Evolutionary conservation across 2,113 vertebrate species (phyloP).

Genomic region (Pituophis catenifer): DNA sequence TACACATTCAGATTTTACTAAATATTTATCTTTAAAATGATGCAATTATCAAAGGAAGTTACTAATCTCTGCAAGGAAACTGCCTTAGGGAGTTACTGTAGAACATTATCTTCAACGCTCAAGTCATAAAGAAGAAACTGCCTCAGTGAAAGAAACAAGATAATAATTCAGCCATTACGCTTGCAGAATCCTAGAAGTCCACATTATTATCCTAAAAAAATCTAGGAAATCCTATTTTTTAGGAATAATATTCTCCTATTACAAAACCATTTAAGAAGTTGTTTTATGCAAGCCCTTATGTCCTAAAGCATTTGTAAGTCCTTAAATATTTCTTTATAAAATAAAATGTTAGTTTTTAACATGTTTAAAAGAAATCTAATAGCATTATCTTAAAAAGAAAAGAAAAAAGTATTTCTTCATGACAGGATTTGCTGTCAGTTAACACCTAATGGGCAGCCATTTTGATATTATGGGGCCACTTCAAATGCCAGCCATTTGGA

Average conservation of each 20-base stretch:
- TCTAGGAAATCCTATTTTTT: background rate
- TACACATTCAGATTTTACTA: slow-evolving; percentile 11
- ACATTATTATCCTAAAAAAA: background rate
- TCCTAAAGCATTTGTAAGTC: background rate
- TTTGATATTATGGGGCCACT: background rate
- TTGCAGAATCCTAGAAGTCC: background rate
- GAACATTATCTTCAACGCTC: background rate
- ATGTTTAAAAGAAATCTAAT: background rate
- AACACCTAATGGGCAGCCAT: background rate
- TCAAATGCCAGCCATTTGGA: background rate
- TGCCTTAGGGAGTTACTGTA: slow-evolving; percentile 23
- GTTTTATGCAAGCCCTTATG: background rate
- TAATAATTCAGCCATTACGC: background rate
- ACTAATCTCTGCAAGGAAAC: slow-evolving; percentile 21
- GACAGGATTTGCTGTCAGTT: background rate
- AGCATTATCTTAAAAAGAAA: background rate
- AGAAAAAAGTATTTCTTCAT: background rate
- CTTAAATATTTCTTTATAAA: background rate
- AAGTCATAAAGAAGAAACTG: background rate
- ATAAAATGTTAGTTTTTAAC: background rate
- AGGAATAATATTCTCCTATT: background rate
- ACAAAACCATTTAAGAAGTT: background rate
- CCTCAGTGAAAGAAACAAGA: background rate
- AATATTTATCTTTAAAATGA: slow-evolving; percentile 22
- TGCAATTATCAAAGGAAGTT: slow-evolving; percentile 31